These are phyloP conservation scores for Rhizoglyphus robini DNA, from an alignment of 1,140 invertebrate genomes.

Conservation along the genomic window DNA sequence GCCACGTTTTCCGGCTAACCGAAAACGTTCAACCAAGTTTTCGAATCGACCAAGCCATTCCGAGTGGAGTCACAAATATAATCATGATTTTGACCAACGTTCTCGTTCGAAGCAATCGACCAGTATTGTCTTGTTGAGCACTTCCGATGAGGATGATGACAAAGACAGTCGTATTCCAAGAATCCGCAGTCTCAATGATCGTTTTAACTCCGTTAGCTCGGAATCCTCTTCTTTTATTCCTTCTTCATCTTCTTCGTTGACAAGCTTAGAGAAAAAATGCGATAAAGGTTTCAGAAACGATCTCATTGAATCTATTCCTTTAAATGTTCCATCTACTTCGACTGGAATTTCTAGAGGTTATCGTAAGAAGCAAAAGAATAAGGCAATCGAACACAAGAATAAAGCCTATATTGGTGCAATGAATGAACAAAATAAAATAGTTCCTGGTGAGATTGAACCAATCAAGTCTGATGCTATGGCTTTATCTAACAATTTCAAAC, in stretches of 20 bases:
- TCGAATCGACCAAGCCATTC: background rate
- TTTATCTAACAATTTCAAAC: too few species aligned
- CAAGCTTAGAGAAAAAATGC: background rate
- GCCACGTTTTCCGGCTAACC: background rate
- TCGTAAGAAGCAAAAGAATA: background rate
- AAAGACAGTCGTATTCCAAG: background rate
- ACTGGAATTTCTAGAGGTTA: background rate
- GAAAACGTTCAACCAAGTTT: background rate
- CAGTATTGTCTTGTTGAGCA: background rate
- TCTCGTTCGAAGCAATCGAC: background rate
- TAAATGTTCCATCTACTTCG: background rate
- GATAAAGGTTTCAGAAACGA: background rate
- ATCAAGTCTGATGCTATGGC: too few species aligned
- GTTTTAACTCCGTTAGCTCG: constrained; percentile 23
- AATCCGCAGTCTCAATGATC: constrained; percentile 6
- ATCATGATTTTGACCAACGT: background rate
- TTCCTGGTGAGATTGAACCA: too few species aligned
- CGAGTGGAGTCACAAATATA: background rate
- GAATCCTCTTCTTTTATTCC: constrained; percentile 22
- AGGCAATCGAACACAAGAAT: too few species aligned
- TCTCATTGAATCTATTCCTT: too few species aligned
- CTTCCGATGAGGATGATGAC: constrained; percentile 6
- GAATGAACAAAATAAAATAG: too few species aligned
- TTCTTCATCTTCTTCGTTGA: constrained; percentile 22
- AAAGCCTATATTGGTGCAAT: too few species aligned